phyloP scores from a whole-genome alignment of 2,113 vertebrate species.

The Fulmarus glacialis region DNA sequence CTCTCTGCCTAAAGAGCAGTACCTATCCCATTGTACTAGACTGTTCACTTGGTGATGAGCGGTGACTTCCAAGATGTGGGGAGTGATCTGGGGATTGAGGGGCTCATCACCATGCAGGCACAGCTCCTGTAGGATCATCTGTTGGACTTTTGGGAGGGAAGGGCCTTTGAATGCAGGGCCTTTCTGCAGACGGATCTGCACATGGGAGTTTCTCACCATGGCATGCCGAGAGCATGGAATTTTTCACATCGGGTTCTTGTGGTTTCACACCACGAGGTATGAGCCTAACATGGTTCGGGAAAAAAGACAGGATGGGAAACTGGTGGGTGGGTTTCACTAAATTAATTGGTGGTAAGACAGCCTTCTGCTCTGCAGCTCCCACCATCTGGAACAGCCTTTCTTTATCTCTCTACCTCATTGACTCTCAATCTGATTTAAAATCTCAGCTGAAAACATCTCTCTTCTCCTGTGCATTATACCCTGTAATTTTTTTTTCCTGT shows the following conservation, averaged over 20 bases:
- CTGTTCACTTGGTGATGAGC: not conserved
- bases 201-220: not conserved
- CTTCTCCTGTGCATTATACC: conserved; percentile 22
- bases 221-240: not conserved
- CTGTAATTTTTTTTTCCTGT: conserved; percentile 13
- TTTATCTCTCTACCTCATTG: conserved; percentile 65
- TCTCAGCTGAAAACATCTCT: conserved; percentile 57
- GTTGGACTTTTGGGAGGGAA: not conserved
- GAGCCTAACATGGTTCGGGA: not conserved
- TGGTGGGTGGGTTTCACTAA: conserved; percentile 54
- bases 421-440: conserved; percentile 61
- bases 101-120: not conserved
- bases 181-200: not conserved
- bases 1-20: not conserved
- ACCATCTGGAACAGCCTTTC: conserved; percentile 52
- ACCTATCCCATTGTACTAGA: not conserved
- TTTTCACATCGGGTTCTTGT: conserved; percentile 8
- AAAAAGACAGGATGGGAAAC: conserved; percentile 47
- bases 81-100: accelerated
- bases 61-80: not conserved
- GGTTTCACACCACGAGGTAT: conserved; percentile 28
- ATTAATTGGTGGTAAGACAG: conserved; percentile 53
- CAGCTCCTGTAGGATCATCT: not conserved
- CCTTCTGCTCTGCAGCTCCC: conserved; percentile 50
- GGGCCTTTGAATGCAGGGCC: not conserved